Evolutionary conservation across 2,797 vertebrate genomes (phyloP).

Genomic region (Triplophysa bombifrons): DNA sequence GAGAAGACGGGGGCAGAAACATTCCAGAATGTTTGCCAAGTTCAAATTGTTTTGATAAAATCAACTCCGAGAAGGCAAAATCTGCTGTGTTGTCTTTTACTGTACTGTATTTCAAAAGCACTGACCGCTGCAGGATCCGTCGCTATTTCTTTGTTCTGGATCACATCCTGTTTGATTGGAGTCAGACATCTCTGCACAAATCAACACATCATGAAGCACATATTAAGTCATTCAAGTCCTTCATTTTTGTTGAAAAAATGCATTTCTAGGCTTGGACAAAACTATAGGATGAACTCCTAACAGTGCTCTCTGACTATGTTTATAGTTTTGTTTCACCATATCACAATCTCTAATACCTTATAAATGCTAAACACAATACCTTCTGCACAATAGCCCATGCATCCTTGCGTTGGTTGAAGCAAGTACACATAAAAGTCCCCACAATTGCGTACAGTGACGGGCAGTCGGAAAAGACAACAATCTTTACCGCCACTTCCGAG

Average conservation of each 20-base stretch:
- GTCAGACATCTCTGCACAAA: slow-evolving; percentile 70
- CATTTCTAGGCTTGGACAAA: too few species aligned
- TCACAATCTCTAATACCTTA: background rate
- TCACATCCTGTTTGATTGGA: slow-evolving; percentile 66
- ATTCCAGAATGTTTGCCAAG: slow-evolving; percentile 65
- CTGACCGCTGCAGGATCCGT: slow-evolving; percentile 76
- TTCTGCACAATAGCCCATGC: slow-evolving; percentile 92
- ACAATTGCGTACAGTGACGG: slow-evolving; percentile 86
- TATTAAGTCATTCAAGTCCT: background rate
- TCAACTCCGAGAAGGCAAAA: slow-evolving; percentile 3
- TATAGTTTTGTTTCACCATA: background rate
- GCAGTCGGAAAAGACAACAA: slow-evolving; percentile 90
- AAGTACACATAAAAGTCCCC: slow-evolving; percentile 89
- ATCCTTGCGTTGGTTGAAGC: slow-evolving; percentile 89
- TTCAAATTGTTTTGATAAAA: slow-evolving; percentile 57
- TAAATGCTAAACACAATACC: slow-evolving; percentile 67
- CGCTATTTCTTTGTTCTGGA: slow-evolving; percentile 65
- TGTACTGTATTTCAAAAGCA: slow-evolving; percentile 6
- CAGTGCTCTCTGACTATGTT: background rate
- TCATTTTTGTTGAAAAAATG: background rate
- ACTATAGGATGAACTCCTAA: too few species aligned
- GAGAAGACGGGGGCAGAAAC: slow-evolving; percentile 40
- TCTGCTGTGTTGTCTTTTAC: background rate
- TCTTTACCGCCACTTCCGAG: slow-evolving; percentile 78
- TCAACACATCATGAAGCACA: background rate